Conservation (phyloP, 2,888 invertebrate genomes). For the Ophion costatus region DNA sequence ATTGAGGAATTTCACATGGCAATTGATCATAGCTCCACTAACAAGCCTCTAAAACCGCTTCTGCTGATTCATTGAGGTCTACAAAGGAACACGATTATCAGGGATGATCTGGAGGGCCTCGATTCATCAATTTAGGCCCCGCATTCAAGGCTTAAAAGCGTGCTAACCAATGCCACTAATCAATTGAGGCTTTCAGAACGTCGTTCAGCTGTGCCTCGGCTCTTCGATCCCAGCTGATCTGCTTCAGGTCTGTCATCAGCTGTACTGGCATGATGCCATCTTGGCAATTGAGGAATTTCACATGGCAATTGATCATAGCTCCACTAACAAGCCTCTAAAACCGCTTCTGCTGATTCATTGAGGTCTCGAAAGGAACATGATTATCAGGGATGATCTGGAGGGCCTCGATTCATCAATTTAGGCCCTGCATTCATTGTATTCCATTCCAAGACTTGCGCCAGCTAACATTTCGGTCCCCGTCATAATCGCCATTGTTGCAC, state of each 20-base stretch:
- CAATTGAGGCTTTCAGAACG: constrained; percentile 61
- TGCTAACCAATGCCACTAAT: constrained; percentile 72
- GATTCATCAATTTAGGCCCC: too few species aligned
- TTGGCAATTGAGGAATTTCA: neutral
- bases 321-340: neutral
- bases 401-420: neutral
- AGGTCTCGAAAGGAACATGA: neutral
- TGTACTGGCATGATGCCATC: neutral
- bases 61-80: neutral
- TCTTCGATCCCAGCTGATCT: constrained; percentile 14
- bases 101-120: neutral
- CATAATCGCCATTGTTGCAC: neutral
- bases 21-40: neutral
- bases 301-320: neutral
- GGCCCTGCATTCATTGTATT: neutral
- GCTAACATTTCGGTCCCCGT: neutral
- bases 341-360: neutral
- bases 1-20: neutral
- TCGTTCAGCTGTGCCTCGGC: neutral
- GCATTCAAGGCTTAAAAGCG: constrained; percentile 71
- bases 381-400: neutral
- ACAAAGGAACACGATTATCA: neutral
- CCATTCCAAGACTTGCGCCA: neutral
- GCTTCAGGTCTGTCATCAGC: neutral
- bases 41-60: neutral